Evolutionary conservation across 2,113 vertebrate genomes (phyloP).

Genomic region (Chrysochloris asiatica): DNA sequence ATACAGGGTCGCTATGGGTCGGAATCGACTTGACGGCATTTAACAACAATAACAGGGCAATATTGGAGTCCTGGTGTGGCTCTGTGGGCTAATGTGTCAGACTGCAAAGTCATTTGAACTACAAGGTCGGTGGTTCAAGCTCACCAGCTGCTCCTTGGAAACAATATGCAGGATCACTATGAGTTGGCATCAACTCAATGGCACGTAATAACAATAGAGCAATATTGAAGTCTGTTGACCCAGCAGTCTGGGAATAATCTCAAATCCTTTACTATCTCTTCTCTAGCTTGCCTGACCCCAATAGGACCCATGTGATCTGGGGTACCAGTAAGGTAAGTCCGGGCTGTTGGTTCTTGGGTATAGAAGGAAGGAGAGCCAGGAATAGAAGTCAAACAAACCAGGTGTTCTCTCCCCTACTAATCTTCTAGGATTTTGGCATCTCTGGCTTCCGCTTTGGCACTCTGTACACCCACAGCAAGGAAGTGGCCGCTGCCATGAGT

Average conservation of each 20-base stretch:
- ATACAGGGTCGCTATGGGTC: too few relatives aligned
- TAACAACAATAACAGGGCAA: too few relatives aligned
- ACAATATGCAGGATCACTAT: too few relatives aligned
- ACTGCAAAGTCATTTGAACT: too few relatives aligned
- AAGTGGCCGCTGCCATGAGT: slow-evolving; percentile 88
- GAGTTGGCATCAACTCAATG: too few relatives aligned
- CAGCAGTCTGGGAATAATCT: neutral
- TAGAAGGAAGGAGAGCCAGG: neutral
- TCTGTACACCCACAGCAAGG: slow-evolving; percentile 90
- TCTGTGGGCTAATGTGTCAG: too few relatives aligned
- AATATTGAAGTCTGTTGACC: neutral
- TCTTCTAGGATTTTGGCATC: slow-evolving; percentile 91
- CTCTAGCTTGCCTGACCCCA: slow-evolving; percentile 93
- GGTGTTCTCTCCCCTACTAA: neutral
- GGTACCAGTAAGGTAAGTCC: slow-evolving; percentile 91
- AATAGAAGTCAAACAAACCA: neutral
- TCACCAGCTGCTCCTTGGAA: too few relatives aligned
- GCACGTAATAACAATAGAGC: too few relatives aligned
- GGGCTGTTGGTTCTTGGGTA: neutral
- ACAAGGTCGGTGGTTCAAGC: too few relatives aligned
- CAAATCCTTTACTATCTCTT: neutral
- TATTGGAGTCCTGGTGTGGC: too few relatives aligned
- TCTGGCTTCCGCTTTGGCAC: slow-evolving; percentile 89
- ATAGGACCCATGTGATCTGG: slow-evolving; percentile 95
- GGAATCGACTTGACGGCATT: too few relatives aligned